Conservation (phyloP, 2,113 vertebrate species). For the Burhinus oedicnemus region DNA sequence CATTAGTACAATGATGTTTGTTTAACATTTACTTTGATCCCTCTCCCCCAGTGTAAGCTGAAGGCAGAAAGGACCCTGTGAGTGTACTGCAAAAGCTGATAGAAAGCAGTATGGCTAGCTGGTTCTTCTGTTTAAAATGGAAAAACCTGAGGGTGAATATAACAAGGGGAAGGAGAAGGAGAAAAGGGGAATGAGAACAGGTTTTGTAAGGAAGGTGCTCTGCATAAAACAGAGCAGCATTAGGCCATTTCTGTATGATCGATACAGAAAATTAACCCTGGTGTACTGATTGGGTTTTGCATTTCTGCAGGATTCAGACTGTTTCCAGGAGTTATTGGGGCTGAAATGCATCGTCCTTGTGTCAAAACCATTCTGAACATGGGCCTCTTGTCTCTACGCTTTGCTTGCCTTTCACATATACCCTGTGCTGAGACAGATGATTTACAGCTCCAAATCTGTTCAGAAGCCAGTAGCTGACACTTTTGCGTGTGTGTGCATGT, state of each 20-base stretch:
- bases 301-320: background rate
- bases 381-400: background rate
- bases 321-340: background rate
- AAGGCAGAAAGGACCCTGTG: background rate
- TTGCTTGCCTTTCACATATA: background rate
- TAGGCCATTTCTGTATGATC: background rate
- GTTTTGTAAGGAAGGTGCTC: background rate
- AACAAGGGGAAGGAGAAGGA: background rate
- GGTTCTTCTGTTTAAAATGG: background rate
- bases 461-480: background rate
- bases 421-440: background rate
- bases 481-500: background rate
- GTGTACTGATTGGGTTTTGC: background rate
- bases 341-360: background rate
- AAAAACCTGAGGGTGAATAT: background rate
- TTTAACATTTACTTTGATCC: background rate
- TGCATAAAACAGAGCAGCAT: background rate
- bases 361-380: background rate
- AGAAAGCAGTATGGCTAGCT: background rate
- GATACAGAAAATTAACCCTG: background rate
- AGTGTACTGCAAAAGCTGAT: background rate
- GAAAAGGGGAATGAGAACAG: background rate
- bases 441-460: background rate
- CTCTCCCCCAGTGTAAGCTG: rapidly evolving
- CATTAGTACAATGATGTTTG: background rate